Evolutionary conservation across 2,113 vertebrate species (phyloP).

Genomic region (Strix aluco): DNA sequence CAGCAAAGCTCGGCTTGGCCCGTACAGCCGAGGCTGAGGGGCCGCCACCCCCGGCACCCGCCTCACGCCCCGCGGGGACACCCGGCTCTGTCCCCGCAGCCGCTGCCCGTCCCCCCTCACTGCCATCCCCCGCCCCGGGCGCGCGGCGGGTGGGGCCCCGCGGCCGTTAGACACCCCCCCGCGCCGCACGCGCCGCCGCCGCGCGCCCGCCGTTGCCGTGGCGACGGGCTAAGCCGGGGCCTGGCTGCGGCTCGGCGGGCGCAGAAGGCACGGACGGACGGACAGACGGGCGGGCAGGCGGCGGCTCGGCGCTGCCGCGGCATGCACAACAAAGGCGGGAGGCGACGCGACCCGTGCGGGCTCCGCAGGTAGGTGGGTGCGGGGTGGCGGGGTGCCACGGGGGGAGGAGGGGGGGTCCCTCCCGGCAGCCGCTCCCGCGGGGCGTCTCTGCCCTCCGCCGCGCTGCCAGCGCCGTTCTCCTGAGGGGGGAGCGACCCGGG

Average conservation of each 20-base stretch:
- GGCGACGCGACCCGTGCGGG: neutral
- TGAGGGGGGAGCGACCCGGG: neutral
- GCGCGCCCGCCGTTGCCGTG: conserved; percentile 34
- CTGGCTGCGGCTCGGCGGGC: neutral
- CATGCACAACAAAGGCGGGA: conserved; percentile 26
- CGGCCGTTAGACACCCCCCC: neutral
- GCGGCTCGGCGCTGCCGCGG: neutral
- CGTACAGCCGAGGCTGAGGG: neutral
- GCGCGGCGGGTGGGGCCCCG: neutral
- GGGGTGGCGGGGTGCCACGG: neutral
- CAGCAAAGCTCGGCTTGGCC: neutral
- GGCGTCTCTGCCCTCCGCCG: neutral
- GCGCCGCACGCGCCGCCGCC: neutral
- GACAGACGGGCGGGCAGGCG: neutral
- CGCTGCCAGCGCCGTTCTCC: neutral
- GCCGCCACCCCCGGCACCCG: neutral
- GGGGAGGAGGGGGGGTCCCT: neutral
- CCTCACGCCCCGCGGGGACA: neutral
- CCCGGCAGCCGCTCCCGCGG: neutral
- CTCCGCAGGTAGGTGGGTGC: neutral
- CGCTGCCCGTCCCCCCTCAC: neutral
- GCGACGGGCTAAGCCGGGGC: conserved; percentile 40
- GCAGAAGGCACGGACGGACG: neutral
- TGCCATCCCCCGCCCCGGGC: neutral
- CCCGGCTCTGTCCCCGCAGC: neutral